Conservation (phyloP, 1,140 invertebrate genomes). For the Macrobrachium nipponense region DNA sequence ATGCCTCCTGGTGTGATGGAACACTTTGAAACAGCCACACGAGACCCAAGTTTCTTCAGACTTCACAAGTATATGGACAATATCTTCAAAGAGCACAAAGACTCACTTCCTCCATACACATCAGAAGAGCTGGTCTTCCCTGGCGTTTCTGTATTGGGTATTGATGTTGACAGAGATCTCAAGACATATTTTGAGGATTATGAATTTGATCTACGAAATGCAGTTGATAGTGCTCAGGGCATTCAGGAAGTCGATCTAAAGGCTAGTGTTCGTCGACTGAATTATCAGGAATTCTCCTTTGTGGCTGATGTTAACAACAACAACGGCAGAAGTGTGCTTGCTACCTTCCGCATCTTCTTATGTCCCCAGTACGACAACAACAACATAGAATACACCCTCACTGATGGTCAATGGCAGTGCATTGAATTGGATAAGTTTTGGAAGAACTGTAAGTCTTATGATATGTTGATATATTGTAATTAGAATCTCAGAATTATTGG, state of each 20-base stretch:
- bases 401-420: constrained; percentile 74
- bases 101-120: not conserved
- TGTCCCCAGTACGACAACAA: constrained; percentile 37
- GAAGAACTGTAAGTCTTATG: not conserved
- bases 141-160: not conserved
- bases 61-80: not conserved
- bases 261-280: not conserved
- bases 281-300: not conserved
- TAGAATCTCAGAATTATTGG: not conserved
- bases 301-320: constrained; percentile 4
- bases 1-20: not conserved
- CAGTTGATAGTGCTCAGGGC: not conserved
- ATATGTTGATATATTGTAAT: not conserved
- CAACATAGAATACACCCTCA: constrained; percentile 69
- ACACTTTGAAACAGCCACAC: not conserved
- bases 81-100: constrained; percentile 11
- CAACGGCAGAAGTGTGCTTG: not conserved
- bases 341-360: constrained; percentile 27
- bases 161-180: not conserved
- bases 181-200: constrained; percentile 1
- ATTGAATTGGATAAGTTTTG: constrained; percentile 77
- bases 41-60: constrained; percentile 1
- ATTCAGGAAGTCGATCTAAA: not conserved
- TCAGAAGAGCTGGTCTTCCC: not conserved
- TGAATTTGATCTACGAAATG: not conserved